Percentiles rank a stretch among this genome's conserved stretches.
Conservation (phyloP, 2,113 vertebrate species). For the Galemys pyrenaicus region DNA sequence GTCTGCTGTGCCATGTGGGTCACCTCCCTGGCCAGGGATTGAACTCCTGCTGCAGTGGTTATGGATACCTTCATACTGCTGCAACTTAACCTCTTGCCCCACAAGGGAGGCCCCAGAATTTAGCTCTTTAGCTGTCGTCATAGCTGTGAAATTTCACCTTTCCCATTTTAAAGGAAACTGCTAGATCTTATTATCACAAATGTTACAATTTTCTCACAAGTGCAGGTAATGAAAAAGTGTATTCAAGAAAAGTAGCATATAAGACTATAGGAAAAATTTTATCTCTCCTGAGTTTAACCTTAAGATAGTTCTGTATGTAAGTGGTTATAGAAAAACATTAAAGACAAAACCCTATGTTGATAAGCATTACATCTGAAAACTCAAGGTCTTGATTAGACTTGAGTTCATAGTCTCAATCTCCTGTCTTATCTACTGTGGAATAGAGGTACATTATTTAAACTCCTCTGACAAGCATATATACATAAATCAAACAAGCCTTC, state of each 20-base stretch:
- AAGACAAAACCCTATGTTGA: background rate
- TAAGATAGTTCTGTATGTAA: slow-evolving; percentile 46
- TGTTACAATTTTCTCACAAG: background rate
- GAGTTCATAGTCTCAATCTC: background rate
- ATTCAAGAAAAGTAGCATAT: background rate
- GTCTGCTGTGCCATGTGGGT: no score
- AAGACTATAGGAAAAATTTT: background rate
- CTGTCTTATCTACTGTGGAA: background rate
- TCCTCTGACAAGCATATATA: slow-evolving; percentile 78
- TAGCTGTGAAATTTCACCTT: background rate
- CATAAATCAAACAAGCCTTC: slow-evolving; percentile 83
- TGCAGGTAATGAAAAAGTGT: background rate
- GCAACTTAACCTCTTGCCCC: no score
- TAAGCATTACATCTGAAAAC: background rate
- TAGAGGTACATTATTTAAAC: background rate
- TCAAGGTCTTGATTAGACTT: background rate
- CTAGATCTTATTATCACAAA: background rate
- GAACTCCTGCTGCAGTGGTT: no score
- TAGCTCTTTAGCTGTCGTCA: background rate
- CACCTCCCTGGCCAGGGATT: no score
- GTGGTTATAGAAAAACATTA: background rate
- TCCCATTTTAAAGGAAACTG: background rate
- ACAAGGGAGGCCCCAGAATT: no score
- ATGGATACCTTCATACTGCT: no score
- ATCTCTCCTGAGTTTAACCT: background rate